These are phyloP conservation scores for Oryzias javanicus DNA, from an alignment of 2,113 vertebrate genomes.

Conservation along the genomic window DNA sequence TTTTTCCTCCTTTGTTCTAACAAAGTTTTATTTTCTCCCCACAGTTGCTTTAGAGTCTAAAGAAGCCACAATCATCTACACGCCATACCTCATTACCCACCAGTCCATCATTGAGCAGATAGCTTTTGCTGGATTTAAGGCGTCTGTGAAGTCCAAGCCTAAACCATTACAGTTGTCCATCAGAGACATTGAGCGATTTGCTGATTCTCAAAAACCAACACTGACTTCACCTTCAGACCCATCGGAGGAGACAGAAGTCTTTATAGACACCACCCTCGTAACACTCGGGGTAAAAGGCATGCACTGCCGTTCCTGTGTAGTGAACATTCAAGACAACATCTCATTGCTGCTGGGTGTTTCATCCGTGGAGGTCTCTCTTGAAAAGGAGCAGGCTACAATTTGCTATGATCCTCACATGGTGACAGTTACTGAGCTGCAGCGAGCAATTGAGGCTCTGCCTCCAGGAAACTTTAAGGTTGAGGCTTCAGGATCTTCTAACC, in stretches of 20 bases:
- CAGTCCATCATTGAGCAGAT: slow-evolving; percentile 90
- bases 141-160: slow-evolving; percentile 73
- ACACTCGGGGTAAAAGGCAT: slow-evolving; percentile 86
- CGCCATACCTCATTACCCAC: slow-evolving; percentile 84
- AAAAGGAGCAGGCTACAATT: slow-evolving; percentile 81
- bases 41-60: slow-evolving; percentile 89
- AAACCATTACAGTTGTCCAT: slow-evolving; percentile 72
- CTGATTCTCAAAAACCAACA: slow-evolving; percentile 59
- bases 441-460: slow-evolving; percentile 82
- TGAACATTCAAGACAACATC: slow-evolving; percentile 86
- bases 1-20: slow-evolving; percentile 1
- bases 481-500: slow-evolving; percentile 44
- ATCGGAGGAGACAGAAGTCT: slow-evolving; percentile 48
- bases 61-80: slow-evolving; percentile 88
- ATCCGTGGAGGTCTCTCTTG: slow-evolving; percentile 81
- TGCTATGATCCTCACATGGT: slow-evolving; percentile 79
- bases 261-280: slow-evolving; percentile 49
- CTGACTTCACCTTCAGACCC: slow-evolving; percentile 52
- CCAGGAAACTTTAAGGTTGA: slow-evolving; percentile 83
- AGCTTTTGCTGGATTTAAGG: slow-evolving; percentile 83
- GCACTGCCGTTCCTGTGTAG: slow-evolving; percentile 89
- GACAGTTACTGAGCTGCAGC: slow-evolving; percentile 74
- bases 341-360: slow-evolving; percentile 78
- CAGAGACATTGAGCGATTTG: slow-evolving; percentile 80
- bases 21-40: slow-evolving; percentile 24